Percentiles rank a stretch among this genome's conserved stretches.
phyloP scores from a whole-genome alignment of 2,113 vertebrate species.

The Hyperoodon ampullatus region DNA sequence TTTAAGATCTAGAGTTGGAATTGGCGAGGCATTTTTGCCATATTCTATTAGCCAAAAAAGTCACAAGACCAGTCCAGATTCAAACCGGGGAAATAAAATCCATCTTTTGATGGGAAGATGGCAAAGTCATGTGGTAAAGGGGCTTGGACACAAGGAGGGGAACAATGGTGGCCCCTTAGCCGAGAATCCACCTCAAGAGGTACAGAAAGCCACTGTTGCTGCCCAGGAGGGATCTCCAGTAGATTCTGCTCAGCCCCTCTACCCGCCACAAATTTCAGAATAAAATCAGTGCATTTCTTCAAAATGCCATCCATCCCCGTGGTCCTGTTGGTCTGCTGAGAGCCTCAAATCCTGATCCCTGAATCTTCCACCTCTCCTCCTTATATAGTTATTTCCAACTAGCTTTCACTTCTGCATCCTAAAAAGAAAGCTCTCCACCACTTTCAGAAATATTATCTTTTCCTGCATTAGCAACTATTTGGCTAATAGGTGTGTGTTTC shows the following conservation, averaged over 20 bases:
- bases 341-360: not conserved
- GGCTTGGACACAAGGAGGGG: not conserved
- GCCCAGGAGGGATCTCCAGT: not conserved
- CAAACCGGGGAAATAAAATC: not conserved
- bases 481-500: not conserved
- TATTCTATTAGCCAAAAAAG: not conserved
- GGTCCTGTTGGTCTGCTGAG: not conserved
- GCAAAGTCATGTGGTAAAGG: not conserved
- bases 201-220: not conserved
- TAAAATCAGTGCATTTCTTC: not conserved
- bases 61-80: not conserved
- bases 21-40: not conserved
- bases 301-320: not conserved
- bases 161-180: not conserved
- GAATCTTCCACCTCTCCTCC: not conserved
- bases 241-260: not conserved
- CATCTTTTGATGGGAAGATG: not conserved
- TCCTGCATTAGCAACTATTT: not conserved
- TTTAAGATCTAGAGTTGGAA: not conserved
- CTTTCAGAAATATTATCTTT: not conserved
- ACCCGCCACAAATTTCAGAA: not conserved
- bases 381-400: slow-evolving; percentile 31
- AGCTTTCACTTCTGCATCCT: slow-evolving; percentile 56
- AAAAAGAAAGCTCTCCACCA: not conserved
- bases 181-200: not conserved